Base-by-base conservation (phyloP, 2,797 vertebrate species). In the Ctenopoma multispine region DNA sequence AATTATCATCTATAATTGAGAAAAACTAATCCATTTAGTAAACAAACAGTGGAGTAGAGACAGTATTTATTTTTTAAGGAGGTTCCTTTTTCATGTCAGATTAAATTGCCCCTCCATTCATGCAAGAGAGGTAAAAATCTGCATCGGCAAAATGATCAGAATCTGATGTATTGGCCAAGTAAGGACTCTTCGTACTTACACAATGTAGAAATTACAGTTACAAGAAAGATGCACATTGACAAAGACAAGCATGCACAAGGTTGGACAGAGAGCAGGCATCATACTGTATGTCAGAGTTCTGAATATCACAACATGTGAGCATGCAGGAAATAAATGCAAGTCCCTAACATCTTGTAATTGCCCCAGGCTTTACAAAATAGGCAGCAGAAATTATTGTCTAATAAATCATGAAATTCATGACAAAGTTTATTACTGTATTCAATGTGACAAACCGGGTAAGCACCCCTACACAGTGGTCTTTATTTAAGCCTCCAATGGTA, bases 401-500 rank as follows among this genome's bases (percentile, higher is more conserved):
- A 46, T 54, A 23, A 60, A 51, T 62, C 18, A 41, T 41, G 18
- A 57, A 46, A 53, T 5, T 5, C 15, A 23, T 72, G 70, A 71
- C 54, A 60, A 54, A 48, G 36, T 50, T 34, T 51, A 69, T 40
- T 51, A 49, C 40, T 5, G 46, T 48, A 21, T 18, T 69, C 44
- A 34, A n/a, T 38, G 11, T 54, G 18, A 50, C 21, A 18, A 31
- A 63, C 49, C 0, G 18, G 24, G 3, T 38, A n/a, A 74, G n/a
- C 23, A 1, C 49, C 23, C 24, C 29, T 23, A 43, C 50, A 18
- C n/a, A 4, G 1, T 43, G 27, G 31, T 55, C 47, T 73, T 69
- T 69, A 69, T 71, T 82, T 68, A 65, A 53, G 34, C 29, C 65
- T 38, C 56, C 6, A 7, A 5, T 48, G 7, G 68, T 38, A 27